phyloP scores from a whole-genome alignment of 1,140 invertebrate species.

The Drosophila ironensis region DNA sequence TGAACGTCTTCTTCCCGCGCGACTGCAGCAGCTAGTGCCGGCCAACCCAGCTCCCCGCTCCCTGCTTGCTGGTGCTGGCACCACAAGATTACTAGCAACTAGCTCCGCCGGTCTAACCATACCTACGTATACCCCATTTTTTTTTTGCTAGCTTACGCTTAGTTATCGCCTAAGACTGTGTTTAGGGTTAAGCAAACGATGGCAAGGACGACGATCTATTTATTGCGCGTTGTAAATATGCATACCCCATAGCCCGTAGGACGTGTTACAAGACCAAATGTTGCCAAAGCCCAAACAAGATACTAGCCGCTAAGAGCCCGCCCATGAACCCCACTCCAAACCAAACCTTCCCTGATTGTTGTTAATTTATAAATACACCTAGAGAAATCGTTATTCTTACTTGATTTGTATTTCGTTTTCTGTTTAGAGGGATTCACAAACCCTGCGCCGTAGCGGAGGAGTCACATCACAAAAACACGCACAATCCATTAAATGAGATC shows the following conservation, averaged over 20 bases:
- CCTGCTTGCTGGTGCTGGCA: slow-evolving; percentile 38
- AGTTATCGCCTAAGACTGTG: slow-evolving; percentile 60
- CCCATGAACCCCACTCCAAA: slow-evolving; percentile 18
- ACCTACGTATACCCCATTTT: neutral
- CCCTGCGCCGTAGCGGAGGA: slow-evolving; percentile 8
- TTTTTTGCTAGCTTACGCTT: neutral
- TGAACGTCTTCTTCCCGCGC: slow-evolving; percentile 79
- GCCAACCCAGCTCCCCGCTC: neutral
- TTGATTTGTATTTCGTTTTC: slow-evolving; percentile 13
- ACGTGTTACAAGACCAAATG: slow-evolving; percentile 55
- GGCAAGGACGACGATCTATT: slow-evolving; percentile 9
- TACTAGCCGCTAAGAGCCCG: slow-evolving; percentile 29
- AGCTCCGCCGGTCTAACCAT: neutral
- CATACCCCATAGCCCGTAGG: slow-evolving; percentile 15
- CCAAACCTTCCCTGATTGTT: slow-evolving; percentile 48
- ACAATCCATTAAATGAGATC: slow-evolving; percentile 69
- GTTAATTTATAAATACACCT: slow-evolving; percentile 76
- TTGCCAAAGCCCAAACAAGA: slow-evolving; percentile 60
- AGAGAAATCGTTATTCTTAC: slow-evolving; percentile 36
- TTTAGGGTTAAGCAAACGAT: slow-evolving; percentile 37
- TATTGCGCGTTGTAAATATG: slow-evolving; percentile 41
- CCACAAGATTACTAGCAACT: slow-evolving; percentile 3
- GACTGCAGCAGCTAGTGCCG: slow-evolving; percentile 50
- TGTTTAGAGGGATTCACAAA: slow-evolving; percentile 44
- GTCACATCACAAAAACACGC: slow-evolving; percentile 52